Base-by-base conservation (phyloP, 2,113 vertebrate species). In the Axis porcinus region DNA sequence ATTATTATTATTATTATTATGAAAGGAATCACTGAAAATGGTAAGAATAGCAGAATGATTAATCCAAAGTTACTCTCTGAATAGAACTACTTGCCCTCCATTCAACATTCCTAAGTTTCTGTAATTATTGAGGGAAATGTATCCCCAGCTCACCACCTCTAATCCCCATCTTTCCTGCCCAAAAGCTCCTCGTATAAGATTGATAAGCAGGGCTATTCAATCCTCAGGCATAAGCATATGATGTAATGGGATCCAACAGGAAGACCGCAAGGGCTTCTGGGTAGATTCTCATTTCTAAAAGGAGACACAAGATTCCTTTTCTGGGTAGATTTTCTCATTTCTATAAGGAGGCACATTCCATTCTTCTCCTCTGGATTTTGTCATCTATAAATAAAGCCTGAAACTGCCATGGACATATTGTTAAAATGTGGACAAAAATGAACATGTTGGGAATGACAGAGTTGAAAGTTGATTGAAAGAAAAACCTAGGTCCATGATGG, bases 281-380 rank as follows among this genome's bases (percentile, higher is more conserved):
- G 25, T 91, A 93, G 78, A 84, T 58, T 70, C 45, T 74, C 79
- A 74, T 82, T 57, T 94, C 52, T 86, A 54, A 95, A 95, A 74
- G 30, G 36, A 91, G 57, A 86, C 45, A 83, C 67, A 79, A 60
- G 43, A 78, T 74, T 40, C 36, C 21, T 25, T 40, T 74, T 40
- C 67, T 40, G 70, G 23, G 11, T 43, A 76, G 40, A 76, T 76
- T 43, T 76, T 76, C 70, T 43, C 70, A 76, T 76, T 76, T 76
- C 36, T 76, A 43, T 43, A 43, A 43, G 40, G 23, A 76, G 70
- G 83, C 27, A 55, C 45, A 55, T 79, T 89, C 43, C 78, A 43
- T 78, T 93, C 62, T 96, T 94, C 76, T 96, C 54, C 76, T 96
- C 54, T 96, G 78, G 50, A 89, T 54, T 97, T 95, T n/a, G 45